Conservation (phyloP, 2,797 vertebrate genomes). For the Diceros bicornis region DNA sequence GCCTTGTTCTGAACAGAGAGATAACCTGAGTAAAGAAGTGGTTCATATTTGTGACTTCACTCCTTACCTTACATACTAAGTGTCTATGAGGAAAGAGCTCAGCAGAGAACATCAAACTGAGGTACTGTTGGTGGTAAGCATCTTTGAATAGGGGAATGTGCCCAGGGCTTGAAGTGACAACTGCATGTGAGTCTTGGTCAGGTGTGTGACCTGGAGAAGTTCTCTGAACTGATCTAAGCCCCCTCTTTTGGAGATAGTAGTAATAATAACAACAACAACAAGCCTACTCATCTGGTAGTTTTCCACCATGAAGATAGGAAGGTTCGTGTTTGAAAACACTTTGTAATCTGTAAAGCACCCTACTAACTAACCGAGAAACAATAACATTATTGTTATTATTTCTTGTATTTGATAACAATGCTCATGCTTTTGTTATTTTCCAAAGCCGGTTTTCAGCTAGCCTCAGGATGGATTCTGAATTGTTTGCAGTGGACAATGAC, state of each 20-base stretch:
- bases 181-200: neutral
- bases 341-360: neutral
- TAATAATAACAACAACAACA: neutral
- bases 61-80: neutral
- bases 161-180: neutral
- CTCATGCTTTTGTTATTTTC: neutral
- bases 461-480: neutral
- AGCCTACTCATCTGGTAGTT: neutral
- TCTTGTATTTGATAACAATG: neutral
- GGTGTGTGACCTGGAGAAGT: neutral
- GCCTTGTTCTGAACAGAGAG: neutral
- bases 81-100: neutral
- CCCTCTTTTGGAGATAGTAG: neutral
- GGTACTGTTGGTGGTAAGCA: neutral
- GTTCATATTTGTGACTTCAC: neutral
- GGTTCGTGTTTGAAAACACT: constrained; percentile 6
- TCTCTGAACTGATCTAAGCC: neutral
- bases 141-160: neutral
- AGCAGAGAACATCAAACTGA: neutral
- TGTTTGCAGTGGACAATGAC: constrained; percentile 55
- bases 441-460: neutral
- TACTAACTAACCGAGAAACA: no score
- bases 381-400: neutral
- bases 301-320: neutral
- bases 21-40: neutral